Conservation (phyloP, 2,888 invertebrate species). For the Andrena flavipes region DNA sequence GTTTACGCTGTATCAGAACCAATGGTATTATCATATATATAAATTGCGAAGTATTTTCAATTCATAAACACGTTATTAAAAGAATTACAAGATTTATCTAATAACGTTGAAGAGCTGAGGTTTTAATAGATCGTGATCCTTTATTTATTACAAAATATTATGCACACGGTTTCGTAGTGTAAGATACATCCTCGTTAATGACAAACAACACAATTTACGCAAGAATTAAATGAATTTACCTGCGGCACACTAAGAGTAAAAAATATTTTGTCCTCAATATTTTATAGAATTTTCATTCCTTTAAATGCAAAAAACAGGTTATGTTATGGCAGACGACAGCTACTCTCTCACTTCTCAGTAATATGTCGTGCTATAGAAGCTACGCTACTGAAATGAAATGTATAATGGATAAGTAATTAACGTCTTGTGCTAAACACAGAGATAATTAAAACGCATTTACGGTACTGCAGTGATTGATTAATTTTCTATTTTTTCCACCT, state of each 20-base stretch:
- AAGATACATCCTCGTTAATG: slow-evolving; percentile 3
- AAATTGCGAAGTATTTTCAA: slow-evolving; percentile 3
- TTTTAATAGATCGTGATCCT: neutral
- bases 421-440: too few relatives aligned
- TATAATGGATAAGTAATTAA: neutral
- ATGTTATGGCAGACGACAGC: slow-evolving; percentile 64
- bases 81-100: neutral
- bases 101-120: neutral
- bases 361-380: slow-evolving; percentile 9
- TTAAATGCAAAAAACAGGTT: slow-evolving; percentile 41
- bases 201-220: slow-evolving; percentile 8
- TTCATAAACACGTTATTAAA: neutral
- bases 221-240: slow-evolving; percentile 1
- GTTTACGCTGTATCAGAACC: neutral
- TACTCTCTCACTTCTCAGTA: neutral
- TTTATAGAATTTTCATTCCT: neutral
- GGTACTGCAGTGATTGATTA: neutral
- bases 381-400: neutral
- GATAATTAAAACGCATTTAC: neutral
- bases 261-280: neutral
- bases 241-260: neutral
- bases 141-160: slow-evolving; percentile 13
- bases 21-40: neutral
- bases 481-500: neutral
- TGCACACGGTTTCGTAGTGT: neutral